Base-by-base conservation (phyloP, 2,888 invertebrate species). In the Drosophila nr. perissopoda region DNA sequence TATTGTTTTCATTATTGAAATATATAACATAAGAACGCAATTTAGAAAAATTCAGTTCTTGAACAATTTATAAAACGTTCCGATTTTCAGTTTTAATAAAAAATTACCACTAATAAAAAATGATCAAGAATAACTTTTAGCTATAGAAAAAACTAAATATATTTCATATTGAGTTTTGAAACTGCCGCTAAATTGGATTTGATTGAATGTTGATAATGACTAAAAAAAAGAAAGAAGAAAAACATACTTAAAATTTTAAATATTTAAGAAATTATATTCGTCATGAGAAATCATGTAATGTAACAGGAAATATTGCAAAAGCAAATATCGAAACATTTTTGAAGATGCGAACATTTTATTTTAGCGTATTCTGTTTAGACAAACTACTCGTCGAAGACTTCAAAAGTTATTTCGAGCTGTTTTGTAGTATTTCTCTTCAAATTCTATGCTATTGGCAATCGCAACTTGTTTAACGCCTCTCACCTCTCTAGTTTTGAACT, bases 401-500 rank as follows among this genome's bases (percentile, higher is more conserved):
- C 25, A 68, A 56, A 11, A 68, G 48, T 51, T 40, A 34, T 27
- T 49, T 25, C 27, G 31, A 54, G 64, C 18, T 51, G 48, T 25
- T 58, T 10, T 29, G 7, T 7, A 7, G 52, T 40, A 10, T 36
- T 49, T 18, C 66, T 54, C 38, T 48, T 54, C 53, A 36, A 66
- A 71, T 73, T 60, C 60, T 73, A 59, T 31, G 42, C 33, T 13
- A 69, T 69, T 69, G 69, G 63, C 63, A 60, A 65, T 45, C 34
- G 45, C 40, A 60, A 66, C 49, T 71, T 45, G 66, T 66, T 73
- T 29, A 25, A 42, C 31, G 66, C 75, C 75, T 36, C 66, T 75
- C 65, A 68, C 73, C 64, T 54, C 38, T 34, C 56, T 40, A 36
- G 62, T 34, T 63, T n/a, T 54, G 25, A 48, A 45, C 42, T 36